phyloP scores from a whole-genome alignment of 2,113 vertebrate species.

The Cathartes aura region DNA sequence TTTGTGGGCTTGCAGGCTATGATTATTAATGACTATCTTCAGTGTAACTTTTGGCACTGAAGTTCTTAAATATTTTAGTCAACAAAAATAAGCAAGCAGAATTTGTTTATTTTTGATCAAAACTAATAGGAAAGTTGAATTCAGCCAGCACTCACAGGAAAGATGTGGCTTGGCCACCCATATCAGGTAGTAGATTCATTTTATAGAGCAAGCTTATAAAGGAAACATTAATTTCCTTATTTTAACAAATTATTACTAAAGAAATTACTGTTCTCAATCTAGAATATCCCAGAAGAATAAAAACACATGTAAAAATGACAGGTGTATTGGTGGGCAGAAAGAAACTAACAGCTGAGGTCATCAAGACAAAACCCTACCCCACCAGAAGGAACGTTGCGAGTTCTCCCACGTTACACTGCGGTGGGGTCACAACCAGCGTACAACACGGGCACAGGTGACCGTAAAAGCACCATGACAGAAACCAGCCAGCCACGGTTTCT shows the following conservation, averaged over 20 bases:
- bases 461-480: not conserved
- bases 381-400: accelerated
- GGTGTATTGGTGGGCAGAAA: not conserved
- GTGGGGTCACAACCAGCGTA: not conserved
- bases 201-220: not conserved
- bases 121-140: not conserved
- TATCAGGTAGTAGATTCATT: not conserved
- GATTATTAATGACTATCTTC: not conserved
- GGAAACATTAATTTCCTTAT: not conserved
- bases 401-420: not conserved
- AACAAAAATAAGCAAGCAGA: not conserved
- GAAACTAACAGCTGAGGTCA: not conserved
- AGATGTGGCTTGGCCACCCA: not conserved
- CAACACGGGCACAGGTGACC: not conserved
- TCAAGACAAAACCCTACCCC: not conserved
- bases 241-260: not conserved
- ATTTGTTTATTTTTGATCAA: not conserved
- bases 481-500: not conserved
- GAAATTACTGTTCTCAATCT: not conserved
- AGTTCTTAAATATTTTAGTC: not conserved
- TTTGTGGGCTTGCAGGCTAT: not conserved
- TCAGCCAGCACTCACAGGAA: not conserved
- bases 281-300: not conserved
- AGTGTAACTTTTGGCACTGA: not conserved
- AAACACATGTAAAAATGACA: not conserved